Evolutionary conservation across 2,888 invertebrate species (phyloP), one percentile per base, ranked within the genome.

Genomic region (Lucinisca nassula): DNA sequence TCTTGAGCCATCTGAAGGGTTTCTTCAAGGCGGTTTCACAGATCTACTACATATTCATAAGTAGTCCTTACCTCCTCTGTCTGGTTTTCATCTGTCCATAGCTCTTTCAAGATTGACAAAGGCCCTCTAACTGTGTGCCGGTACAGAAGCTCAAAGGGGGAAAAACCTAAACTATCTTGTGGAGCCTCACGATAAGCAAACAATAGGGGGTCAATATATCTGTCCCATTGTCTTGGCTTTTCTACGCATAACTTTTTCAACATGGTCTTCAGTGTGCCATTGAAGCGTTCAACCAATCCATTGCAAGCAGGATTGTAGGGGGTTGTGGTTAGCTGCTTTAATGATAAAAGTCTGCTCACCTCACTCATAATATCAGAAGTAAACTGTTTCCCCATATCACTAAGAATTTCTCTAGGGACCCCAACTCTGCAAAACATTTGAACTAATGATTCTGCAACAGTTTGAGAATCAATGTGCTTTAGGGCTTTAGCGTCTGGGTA

Each of bases 131-230:
- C 88, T 32, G 84, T 79, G 1, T 88, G 35, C 14, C 91, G 88
- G 79, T 91, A 92, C 21, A 92, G 35, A 17, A 92, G 61, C 49
- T 92, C 87, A 76, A 91, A 91, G 27, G 91, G 90, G 10, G 87
- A 84, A 17, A 78, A 27, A 67, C 24, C 88, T 79, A 72, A 85
- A 75, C 88, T 87, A 27, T 83, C 90, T 61, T 90, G 88, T 38
- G 90, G 89, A n/a, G 79, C 85, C 40, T 90, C 82, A 14, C 89
- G 27, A 58, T 91, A 90, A n/a, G 91, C 91, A 85, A 92, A 92
- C 76, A 92, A 78, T 38, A 83, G 76, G 12, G 89, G 51, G n/a
- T 45, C 32, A 10, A 91, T 17, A 70, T 87, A 90, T 55, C 79
- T 79, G 77, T 90, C 89, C 92, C 89, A 91, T 49, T 91, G 87